Conservation (phyloP, 2,113 vertebrate species). For the Vicugna pacos region DNA sequence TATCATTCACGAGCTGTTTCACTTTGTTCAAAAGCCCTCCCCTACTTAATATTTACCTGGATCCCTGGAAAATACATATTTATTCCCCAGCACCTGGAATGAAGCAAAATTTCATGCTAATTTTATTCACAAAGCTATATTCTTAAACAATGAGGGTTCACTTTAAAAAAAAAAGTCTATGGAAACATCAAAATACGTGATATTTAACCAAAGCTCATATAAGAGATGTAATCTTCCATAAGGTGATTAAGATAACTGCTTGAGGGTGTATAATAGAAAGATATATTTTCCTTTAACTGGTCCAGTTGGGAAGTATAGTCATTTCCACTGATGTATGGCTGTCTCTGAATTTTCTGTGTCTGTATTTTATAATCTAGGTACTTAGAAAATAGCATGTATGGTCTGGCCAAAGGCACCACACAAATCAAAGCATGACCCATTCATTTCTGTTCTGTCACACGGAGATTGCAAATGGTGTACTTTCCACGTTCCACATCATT, state of each 20-base stretch:
- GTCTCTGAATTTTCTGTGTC: slow-evolving; percentile 42
- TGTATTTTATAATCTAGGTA: slow-evolving; percentile 25
- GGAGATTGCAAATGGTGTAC: slow-evolving; percentile 1
- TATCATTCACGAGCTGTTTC: background rate
- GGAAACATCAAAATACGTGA: background rate
- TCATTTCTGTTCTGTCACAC: slow-evolving; percentile 26
- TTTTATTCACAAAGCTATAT: background rate
- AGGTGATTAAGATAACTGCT: background rate
- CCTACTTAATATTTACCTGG: background rate
- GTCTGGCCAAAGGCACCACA: background rate
- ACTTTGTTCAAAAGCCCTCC: background rate
- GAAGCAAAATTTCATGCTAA: background rate
- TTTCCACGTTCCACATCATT: slow-evolving; percentile 29
- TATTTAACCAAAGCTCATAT: slow-evolving; percentile 15
- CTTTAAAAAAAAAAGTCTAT: background rate
- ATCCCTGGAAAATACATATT: background rate
- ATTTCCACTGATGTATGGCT: background rate
- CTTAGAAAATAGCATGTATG: slow-evolving; percentile 34
- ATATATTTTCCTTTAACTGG: background rate
- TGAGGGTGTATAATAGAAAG: background rate
- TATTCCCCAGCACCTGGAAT: background rate
- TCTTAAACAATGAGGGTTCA: background rate
- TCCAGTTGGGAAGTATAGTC: background rate
- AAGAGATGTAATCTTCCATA: background rate
- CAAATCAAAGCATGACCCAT: slow-evolving; percentile 34